A percentile compares a stretch with the other conserved stretches of the same genome.
Evolutionary conservation across 1,140 invertebrate genomes (phyloP).

Genomic region (Vollenhovia emeryi): DNA sequence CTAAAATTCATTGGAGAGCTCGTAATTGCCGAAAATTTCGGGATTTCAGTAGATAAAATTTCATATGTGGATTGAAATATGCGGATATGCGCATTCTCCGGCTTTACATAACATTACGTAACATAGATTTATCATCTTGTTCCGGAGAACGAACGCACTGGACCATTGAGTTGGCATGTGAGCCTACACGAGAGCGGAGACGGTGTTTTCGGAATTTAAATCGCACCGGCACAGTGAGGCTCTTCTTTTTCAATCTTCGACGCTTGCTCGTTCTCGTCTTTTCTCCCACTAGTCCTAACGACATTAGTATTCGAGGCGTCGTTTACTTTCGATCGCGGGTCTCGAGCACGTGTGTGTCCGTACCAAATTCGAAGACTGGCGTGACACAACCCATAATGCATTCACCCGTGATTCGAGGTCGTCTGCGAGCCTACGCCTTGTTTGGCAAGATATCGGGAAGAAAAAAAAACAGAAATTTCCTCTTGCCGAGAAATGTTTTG

Average conservation of each 20-base stretch:
- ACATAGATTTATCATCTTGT: constrained; percentile 70
- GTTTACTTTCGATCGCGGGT: constrained; percentile 81
- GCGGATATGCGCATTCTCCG: not conserved
- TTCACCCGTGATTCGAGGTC: constrained; percentile 69
- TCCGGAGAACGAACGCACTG: constrained; percentile 7
- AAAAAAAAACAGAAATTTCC: not conserved
- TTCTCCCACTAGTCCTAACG: constrained; percentile 63
- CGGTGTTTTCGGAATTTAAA: constrained; percentile 77
- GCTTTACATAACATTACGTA: constrained; percentile 30
- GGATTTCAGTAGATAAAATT: not conserved
- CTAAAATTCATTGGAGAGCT: not conserved
- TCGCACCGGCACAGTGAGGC: constrained; percentile 17
- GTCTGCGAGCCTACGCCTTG: constrained; percentile 21
- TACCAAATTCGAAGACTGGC: constrained; percentile 75
- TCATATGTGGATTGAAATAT: not conserved
- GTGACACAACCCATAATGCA: constrained; percentile 76
- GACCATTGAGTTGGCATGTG: constrained; percentile 69
- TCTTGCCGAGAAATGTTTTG: not conserved
- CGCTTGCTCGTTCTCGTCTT: constrained; percentile 11
- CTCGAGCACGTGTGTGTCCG: constrained; percentile 69
- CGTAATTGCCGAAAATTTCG: not conserved
- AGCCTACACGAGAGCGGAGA: constrained; percentile 54
- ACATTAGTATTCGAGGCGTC: constrained; percentile 79
- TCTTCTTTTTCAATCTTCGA: constrained; percentile 24
- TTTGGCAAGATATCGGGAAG: constrained; percentile 1